Conservation (phyloP, 2,113 vertebrate species). For the Osmerus mordax region DNA sequence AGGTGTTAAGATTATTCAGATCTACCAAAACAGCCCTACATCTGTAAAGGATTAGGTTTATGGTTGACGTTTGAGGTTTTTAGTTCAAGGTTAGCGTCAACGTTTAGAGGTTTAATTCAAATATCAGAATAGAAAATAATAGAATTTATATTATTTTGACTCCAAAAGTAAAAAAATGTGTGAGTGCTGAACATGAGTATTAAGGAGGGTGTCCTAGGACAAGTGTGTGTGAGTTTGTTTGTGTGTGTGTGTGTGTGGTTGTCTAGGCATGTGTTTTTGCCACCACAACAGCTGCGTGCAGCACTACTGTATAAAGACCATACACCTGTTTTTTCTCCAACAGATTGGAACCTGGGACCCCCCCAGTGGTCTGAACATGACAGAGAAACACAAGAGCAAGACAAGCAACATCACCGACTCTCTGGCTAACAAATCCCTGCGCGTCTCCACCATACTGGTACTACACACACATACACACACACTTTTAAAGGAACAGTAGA, state of each 20-base stretch:
- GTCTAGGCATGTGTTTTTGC: neutral
- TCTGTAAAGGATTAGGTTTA: too few species aligned
- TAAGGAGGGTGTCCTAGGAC: too few species aligned
- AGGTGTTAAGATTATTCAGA: too few species aligned
- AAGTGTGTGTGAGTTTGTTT: too few species aligned
- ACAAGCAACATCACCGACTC: slow-evolving; percentile 93
- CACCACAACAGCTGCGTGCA: neutral
- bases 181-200: too few species aligned
- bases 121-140: too few species aligned
- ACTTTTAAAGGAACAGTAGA: neutral
- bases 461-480: slow-evolving; percentile 33
- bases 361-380: slow-evolving; percentile 92
- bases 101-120: too few species aligned
- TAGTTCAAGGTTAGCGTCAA: too few species aligned
- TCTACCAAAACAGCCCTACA: too few species aligned
- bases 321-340: slow-evolving; percentile 41
- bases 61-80: too few species aligned
- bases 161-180: too few species aligned
- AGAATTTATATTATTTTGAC: too few species aligned
- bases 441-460: slow-evolving; percentile 96
- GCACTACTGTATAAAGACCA: slow-evolving; percentile 2
- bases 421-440: slow-evolving; percentile 90
- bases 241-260: slow-evolving; percentile 4
- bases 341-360: slow-evolving; percentile 99
- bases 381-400: slow-evolving; percentile 92